phyloP scores from a whole-genome alignment of 53 echinoderm and acorn worm genomes.

The Hippasteria phrygiana region DNA sequence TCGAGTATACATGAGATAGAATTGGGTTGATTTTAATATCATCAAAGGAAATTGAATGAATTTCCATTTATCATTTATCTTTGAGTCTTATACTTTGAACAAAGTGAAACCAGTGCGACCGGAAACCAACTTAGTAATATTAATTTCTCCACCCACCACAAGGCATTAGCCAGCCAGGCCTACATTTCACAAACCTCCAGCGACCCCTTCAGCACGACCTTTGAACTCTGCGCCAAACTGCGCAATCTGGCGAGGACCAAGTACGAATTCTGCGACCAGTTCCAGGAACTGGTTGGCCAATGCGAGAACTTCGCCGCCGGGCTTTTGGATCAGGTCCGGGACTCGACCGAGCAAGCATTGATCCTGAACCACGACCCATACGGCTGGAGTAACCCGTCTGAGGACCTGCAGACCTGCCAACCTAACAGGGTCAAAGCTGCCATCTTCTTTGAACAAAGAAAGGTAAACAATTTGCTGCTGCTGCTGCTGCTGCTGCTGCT shows the following conservation, averaged over 20 bases:
- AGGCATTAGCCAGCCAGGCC: slow-evolving; percentile 89
- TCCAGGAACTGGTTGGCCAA: slow-evolving; percentile 87
- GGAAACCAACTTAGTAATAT: neutral
- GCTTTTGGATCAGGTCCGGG: slow-evolving; percentile 92
- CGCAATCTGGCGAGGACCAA: slow-evolving; percentile 85
- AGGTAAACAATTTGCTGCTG: slow-evolving; percentile 57
- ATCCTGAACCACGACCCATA: slow-evolving; percentile 96
- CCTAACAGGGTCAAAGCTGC: slow-evolving; percentile 95
- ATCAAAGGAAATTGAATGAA: too few relatives aligned
- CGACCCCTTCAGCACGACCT: slow-evolving; percentile 95
- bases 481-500: too few relatives aligned
- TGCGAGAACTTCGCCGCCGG: slow-evolving; percentile 97
- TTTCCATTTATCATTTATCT: too few relatives aligned
- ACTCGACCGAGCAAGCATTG: slow-evolving; percentile 88
- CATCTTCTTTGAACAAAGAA: slow-evolving; percentile 97
- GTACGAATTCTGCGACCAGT: slow-evolving; percentile 97
- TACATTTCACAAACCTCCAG: slow-evolving; percentile 93
- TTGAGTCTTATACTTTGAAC: too few relatives aligned
- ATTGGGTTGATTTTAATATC: too few relatives aligned
- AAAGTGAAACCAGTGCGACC: neutral
- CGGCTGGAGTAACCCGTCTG: slow-evolving; percentile 90
- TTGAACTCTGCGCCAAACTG: slow-evolving; percentile 94
- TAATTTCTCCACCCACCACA: neutral
- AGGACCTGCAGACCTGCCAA: slow-evolving; percentile 75
- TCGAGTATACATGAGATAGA: too few relatives aligned